Base-by-base conservation (phyloP, 2,797 vertebrate genomes). In the Potorous gilbertii region DNA sequence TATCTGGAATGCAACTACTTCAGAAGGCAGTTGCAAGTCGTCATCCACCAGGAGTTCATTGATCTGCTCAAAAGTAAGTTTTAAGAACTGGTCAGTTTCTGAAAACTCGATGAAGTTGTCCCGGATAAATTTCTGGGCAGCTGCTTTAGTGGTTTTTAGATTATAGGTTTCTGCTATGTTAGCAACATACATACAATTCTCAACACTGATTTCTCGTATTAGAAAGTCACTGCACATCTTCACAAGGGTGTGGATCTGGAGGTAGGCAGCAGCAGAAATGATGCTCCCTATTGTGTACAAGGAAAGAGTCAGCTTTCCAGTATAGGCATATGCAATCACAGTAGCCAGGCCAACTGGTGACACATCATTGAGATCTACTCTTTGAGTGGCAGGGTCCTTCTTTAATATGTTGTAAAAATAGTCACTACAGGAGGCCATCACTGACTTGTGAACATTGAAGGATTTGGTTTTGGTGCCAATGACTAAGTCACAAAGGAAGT, bases 161-260 rank as follows among this genome's bases (percentile, higher is more conserved):
- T 99, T 98, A 0, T 99, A 99, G 2, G 99, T 99, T 97, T 99
- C 99, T 10, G 99, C 99, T 40, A 99, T 99, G 97, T 99, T 99
- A 96, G 99, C 99, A 90, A 99, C 97, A 0, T 99, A 99, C 99
- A 99, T 99, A 97, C 99, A 99, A 62, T 99, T 99, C 98, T 99
- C 99, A 96, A 99, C 99, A 1, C 98, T 99, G 97, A 99, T 99
- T 99, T 99, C 99, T 97, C 99, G 99, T 98, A 99, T 99, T 96
- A 99, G 98, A 98, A 99, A 99, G 98, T 99, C 99, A 93, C 99
- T 99, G 98, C 99, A 99, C 99, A 99, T 99, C 98, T 99, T 99
- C 62, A 99, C 99, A 74, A 99, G 99, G 50, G 99, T 99, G 90
- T 99, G 98, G 92, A 99, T 99, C 98, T 99, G 99, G 96, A 99